Evolutionary conservation across 1,140 invertebrate genomes (phyloP).

Genomic region (Oryctes rhinoceros): DNA sequence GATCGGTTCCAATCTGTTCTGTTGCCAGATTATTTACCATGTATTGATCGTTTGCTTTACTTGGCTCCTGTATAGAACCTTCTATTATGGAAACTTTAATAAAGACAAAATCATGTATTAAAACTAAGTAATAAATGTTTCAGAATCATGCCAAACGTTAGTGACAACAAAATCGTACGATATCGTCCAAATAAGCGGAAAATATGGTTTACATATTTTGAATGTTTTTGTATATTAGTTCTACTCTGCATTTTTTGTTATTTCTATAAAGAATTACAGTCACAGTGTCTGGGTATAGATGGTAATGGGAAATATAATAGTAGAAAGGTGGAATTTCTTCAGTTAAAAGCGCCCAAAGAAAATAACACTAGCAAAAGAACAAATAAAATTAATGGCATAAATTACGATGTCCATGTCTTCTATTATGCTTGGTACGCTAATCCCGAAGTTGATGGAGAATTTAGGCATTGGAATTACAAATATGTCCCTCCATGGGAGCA

Average conservation of each 20-base stretch:
- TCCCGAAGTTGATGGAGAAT: slow-evolving; percentile 59
- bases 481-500: slow-evolving; percentile 63
- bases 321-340: background rate
- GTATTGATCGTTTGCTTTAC: no score
- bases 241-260: background rate
- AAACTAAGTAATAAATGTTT: no score
- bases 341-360: background rate
- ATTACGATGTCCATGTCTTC: slow-evolving; percentile 64
- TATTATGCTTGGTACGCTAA: slow-evolving; percentile 66
- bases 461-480: slow-evolving; percentile 64
- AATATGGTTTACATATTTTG: background rate
- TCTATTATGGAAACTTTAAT: no score
- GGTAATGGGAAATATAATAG: background rate
- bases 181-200: background rate
- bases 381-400: slow-evolving; percentile 42
- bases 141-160: background rate
- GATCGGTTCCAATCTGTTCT: no score
- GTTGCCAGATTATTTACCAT: no score
- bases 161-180: background rate
- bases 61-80: no score
- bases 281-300: background rate
- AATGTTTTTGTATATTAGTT: background rate
- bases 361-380: background rate
- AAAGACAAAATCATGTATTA: no score
- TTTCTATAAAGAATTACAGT: background rate